Evolutionary conservation across 2,113 vertebrate species (phyloP), one percentile per base, ranked within the genome.

Genomic region (Dascyllus trimaculatus): DNA sequence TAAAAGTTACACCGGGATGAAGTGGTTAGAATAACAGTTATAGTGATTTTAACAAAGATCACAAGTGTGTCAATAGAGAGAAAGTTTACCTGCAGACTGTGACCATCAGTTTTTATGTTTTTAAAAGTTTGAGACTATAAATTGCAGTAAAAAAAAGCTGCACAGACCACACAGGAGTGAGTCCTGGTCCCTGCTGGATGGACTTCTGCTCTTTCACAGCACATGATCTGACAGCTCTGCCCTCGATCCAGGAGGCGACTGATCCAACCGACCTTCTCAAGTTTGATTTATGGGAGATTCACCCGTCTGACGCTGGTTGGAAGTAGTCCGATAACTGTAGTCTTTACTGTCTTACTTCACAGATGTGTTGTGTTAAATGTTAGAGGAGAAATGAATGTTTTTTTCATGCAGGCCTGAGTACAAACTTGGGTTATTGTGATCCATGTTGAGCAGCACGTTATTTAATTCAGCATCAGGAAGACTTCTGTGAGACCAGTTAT

Each of bases 251-350:
- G 29, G 32, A 51, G 35, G 64, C 59, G 8, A 53, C 24, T 21
- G 29, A 66, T 59, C 11, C 56, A 13, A 18, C n/a, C 43, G 53
- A 80, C 43, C 60, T 63, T 63, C 26, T 13, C 49, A 5, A 32
- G 14, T 15, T 68, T 77, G 15, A 61, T 68, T 45, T 59, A 59
- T 69, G 14, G 53, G 46, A 1, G 25, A 43, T 18, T 68, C 45
- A 32, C 51, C 52, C 26, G 52, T 53, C 58, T 62, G 46, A 18
- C 19, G 0, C 17, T 21, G 19, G 7, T 8, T 1, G 35, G 40
- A 43, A 43, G 11, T 15, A 43, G 13, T 15, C 4, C 15, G 14
- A 43, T 43, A 15, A 15, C 11, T 43, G 11, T 15, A 15, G 9
- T 35, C 32, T 43, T 15, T 4, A 15, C 40, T 43, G 14, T 11